Base-by-base conservation (phyloP, 2,113 vertebrate genomes). In the Neogobius melanostomus region DNA sequence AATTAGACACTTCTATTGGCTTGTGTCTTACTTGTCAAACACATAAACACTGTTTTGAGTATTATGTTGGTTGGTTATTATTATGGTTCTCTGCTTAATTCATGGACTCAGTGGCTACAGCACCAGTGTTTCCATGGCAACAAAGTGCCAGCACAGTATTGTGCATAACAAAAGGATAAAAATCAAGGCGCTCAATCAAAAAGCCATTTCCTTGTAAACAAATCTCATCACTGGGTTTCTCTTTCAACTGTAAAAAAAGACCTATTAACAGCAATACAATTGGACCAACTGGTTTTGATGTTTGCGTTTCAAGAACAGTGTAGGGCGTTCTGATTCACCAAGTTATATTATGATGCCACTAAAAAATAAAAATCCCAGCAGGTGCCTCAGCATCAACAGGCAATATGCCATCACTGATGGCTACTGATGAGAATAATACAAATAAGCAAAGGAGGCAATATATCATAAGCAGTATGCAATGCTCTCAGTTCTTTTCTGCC, bases 81-180 rank as follows among this genome's bases (percentile, higher is more conserved):
- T n/a, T n/a, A n/a, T n/a, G n/a, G n/a, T n/a, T n/a, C 79, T 56
- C 67, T 66, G 81, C 74, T 86, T 82, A 81, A 88, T 87, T 87
- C 84, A 85, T 85, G 81, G 84, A 81, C 68, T 74, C 71, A 61
- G 77, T 79, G 85, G 81, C 76, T 68, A 84, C 57, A 78, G 83
- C 76, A 87, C 75, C 77, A 72, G 79, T 85, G 91, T 91, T 90
- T 87, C 89, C 88, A 92, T 89, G 84, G 85, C 60, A 90, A 92
- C 91, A 72, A 87, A 88, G 88, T 88, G 84, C 71, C 82, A 74
- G 75, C 74, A 83, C 64, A 84, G 72, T 79, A 84, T 81, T 85
- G 64, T 62, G 77, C 66, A 75, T 79, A 72, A 83, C 72, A 79
- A 86, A 84, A 66, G 59, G 51, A 65, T 65, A 16, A 67, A n/a